Percentiles rank a stretch among this genome's conserved stretches.
Evolutionary conservation across 2,888 invertebrate genomes (phyloP).

Genomic region (Tipula confusa): DNA sequence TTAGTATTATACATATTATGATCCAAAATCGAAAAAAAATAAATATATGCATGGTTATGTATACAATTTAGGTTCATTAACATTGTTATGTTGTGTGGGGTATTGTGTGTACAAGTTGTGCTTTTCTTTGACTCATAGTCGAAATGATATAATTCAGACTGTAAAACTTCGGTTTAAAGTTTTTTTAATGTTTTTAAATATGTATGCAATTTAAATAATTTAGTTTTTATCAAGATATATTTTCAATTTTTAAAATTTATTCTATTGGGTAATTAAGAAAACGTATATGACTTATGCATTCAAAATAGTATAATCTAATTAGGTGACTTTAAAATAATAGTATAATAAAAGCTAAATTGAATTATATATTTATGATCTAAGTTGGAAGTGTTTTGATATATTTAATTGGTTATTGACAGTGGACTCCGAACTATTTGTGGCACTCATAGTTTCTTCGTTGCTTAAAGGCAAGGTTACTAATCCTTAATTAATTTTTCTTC

Average conservation of each 20-base stretch:
- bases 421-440: background rate
- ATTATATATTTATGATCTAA: background rate
- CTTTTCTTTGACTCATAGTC: background rate
- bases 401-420: background rate
- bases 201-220: background rate
- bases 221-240: background rate
- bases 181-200: background rate
- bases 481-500: too few relatives aligned
- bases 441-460: too few relatives aligned
- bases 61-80: background rate
- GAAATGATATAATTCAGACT: background rate
- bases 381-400: background rate
- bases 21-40: background rate
- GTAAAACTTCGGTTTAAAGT: background rate
- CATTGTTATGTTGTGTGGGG: background rate
- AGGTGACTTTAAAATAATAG: background rate
- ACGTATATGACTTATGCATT: background rate
- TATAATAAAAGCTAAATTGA: background rate
- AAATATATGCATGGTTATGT: background rate
- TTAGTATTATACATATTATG: background rate
- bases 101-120: background rate
- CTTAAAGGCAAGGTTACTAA: too few relatives aligned
- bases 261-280: background rate
- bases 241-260: background rate
- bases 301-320: background rate